phyloP scores from a whole-genome alignment of 1,140 invertebrate genomes.

The Rhopalosiphum maidis region DNA sequence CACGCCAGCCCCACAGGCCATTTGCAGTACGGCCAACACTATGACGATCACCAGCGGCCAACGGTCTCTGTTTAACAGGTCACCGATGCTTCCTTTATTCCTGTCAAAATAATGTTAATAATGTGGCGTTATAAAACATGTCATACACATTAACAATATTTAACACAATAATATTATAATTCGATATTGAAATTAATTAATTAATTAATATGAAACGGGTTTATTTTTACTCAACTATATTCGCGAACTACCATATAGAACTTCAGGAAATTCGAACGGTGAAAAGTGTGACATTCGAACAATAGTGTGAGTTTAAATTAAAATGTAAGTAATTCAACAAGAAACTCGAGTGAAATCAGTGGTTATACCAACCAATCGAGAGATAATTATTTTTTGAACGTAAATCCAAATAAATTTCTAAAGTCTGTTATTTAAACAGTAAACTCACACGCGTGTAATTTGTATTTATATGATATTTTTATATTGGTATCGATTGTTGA shows the following conservation, averaged over 20 bases:
- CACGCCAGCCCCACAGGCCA: slow-evolving; percentile 78
- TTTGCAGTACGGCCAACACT: slow-evolving; percentile 75
- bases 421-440: background rate
- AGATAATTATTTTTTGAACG: background rate
- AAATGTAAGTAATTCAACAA: background rate
- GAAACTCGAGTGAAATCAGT: background rate
- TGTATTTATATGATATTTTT: background rate
- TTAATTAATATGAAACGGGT: background rate
- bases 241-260: background rate
- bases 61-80: slow-evolving; percentile 66
- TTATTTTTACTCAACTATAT: too few species aligned
- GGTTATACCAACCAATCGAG: background rate
- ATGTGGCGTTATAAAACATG: background rate
- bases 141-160: too few species aligned
- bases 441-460: background rate
- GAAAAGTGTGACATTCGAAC: background rate
- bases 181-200: background rate
- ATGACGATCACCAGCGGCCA: slow-evolving; percentile 72
- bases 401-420: background rate
- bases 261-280: background rate
- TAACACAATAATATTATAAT: background rate
- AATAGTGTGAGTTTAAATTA: background rate
- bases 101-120: background rate
- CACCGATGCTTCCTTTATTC: background rate
- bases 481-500: background rate